Evolutionary conservation across 2,113 vertebrate genomes (phyloP), one percentile per base, ranked within the genome.

Genomic region (Mola mola): DNA sequence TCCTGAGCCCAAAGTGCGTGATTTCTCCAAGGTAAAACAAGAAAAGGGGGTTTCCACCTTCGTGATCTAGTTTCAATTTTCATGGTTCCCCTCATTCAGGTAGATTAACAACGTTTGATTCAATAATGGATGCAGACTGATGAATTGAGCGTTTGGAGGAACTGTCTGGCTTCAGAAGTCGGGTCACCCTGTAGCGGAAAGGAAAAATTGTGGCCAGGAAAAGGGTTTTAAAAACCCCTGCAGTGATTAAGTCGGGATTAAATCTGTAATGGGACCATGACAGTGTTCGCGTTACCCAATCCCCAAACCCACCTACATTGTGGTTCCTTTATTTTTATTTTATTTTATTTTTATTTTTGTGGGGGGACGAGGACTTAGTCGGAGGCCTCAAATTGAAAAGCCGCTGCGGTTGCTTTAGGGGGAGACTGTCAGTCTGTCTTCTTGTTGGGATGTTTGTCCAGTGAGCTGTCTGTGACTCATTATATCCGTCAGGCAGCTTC

Each of bases 151-250:
- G 33, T 66, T n/a, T 49, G 51, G 26, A 38, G 52, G 34, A 34
- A 68, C 61, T 61, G 10, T 72, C 37, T 47, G 49, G 61, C 43
- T 62, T 43, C 24, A 56, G 44, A 41, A 48, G 49, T 42, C 34
- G 28, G 10, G 41, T 47, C 2, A 13, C 50, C 55, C 66, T 68
- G 53, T 20, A 42, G 34, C 61, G 59, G 58, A 70, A 47, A 70
- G 67, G 55, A 73, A 78, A 63, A 68, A 17, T 62, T 71, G 56
- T 56, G 72, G 61, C 58, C 65, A 70, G 58, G 64, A 67, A 73
- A 67, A 49, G 31, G 20, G 72, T 55, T 55, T 79, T 63, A 51
- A 64, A 78, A 74, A 47, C 65, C 62, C 76, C 58, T 37, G 43
- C 52, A 66, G 57, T 52, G 47, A 81, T 78, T 66, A 75, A 75